phyloP scores from a whole-genome alignment of 1,140 invertebrate genomes.

The Caenorhabditis inopinata region DNA sequence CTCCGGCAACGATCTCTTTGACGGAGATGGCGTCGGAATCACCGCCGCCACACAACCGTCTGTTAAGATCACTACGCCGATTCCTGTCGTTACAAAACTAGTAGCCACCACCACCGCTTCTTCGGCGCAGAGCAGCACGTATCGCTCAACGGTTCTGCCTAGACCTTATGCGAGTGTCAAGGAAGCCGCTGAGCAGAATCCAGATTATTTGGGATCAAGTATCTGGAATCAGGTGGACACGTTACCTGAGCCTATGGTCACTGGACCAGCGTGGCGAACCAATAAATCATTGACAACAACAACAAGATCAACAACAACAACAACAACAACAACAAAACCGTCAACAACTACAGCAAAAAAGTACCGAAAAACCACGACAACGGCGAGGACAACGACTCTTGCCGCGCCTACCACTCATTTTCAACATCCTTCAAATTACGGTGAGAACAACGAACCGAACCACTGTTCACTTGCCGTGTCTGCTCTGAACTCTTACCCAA shows the following conservation, averaged over 20 bases:
- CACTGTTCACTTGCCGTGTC: conserved; percentile 3
- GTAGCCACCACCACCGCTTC: neutral
- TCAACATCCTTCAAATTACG: conserved; percentile 10
- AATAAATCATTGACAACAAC: conserved; percentile 2
- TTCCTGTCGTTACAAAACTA: conserved; percentile 4
- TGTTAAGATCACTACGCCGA: conserved; percentile 2
- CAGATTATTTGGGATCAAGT: conserved; percentile 42
- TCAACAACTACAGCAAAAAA: conserved; percentile 4
- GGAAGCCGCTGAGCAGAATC: conserved; percentile 37
- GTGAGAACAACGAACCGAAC: neutral
- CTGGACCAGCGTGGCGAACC: conserved; percentile 36
- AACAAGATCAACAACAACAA: neutral
- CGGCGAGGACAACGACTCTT: conserved; percentile 13
- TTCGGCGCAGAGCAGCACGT: conserved; percentile 9
- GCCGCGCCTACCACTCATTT: neutral
- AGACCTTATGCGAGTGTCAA: conserved; percentile 44
- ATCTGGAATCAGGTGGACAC: conserved; percentile 41
- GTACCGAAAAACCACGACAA: conserved; percentile 26
- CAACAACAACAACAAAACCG: neutral
- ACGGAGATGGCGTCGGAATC: neutral
- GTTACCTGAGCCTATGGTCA: conserved; percentile 38
- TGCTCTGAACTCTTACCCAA: neutral
- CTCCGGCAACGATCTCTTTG: neutral
- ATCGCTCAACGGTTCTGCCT: conserved; percentile 36
- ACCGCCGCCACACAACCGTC: conserved; percentile 7